phyloP scores from a whole-genome alignment of 2,113 vertebrate species.

The Eretmodus cyanostictus region DNA sequence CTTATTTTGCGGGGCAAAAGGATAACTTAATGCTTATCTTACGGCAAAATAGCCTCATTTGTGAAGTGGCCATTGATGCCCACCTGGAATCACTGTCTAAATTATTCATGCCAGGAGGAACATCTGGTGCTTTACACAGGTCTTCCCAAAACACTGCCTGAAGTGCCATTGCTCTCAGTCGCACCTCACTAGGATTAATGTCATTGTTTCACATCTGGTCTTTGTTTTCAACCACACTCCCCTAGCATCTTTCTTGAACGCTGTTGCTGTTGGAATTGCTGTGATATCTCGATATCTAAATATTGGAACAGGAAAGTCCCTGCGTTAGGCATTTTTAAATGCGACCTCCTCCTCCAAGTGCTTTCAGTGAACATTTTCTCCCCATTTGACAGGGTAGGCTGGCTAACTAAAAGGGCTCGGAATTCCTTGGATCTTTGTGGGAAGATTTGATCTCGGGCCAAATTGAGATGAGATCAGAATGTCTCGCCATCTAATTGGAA shows the following conservation, averaged over 20 bases:
- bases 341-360: slow-evolving; percentile 23
- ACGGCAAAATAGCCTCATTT: background rate
- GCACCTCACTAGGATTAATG: background rate
- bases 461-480: slow-evolving; percentile 47
- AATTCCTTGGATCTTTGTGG: slow-evolving; percentile 7
- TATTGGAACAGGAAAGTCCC: slow-evolving; percentile 3
- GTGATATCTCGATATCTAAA: slow-evolving; percentile 23
- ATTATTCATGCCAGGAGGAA: slow-evolving; percentile 19
- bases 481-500: slow-evolving; percentile 56
- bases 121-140: background rate
- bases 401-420: slow-evolving; percentile 11
- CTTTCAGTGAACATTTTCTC: slow-evolving; percentile 13
- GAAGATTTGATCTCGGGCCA: slow-evolving; percentile 59
- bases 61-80: background rate
- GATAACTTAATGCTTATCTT: background rate
- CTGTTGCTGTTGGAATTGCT: background rate
- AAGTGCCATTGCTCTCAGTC: background rate
- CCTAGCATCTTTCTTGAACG: background rate
- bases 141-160: background rate
- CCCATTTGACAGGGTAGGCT: slow-evolving; percentile 13
- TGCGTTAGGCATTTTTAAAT: slow-evolving; percentile 1
- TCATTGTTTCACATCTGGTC: background rate
- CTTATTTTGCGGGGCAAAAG: background rate
- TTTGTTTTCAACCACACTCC: background rate
- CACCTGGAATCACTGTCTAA: background rate